Percentiles rank a stretch among this genome's conserved stretches.
These are phyloP conservation scores for Drosophila lacteicornis DNA, from an alignment of 1,140 invertebrate species.

Conservation along the genomic window DNA sequence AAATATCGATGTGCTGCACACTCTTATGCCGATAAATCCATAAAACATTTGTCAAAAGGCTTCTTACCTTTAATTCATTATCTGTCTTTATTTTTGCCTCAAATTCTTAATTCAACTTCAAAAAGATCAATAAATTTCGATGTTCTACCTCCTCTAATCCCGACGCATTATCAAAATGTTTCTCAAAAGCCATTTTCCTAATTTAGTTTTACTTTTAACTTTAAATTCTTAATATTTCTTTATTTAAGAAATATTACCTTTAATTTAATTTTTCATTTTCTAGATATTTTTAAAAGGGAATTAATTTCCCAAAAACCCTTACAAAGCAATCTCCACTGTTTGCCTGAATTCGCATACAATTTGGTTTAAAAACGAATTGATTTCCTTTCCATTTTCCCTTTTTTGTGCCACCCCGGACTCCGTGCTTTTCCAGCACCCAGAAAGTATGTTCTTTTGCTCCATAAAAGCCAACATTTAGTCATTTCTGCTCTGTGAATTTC, in stretches of 20 bases:
- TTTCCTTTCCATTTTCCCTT: background rate
- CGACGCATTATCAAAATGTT: background rate
- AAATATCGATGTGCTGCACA: too few relatives aligned
- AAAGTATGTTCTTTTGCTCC: constrained; percentile 13
- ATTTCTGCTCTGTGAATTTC: background rate
- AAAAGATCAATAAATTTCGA: too few relatives aligned
- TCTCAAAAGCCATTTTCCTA: background rate
- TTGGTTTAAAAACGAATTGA: constrained; percentile 27
- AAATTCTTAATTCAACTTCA: too few relatives aligned
- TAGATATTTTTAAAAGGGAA: too few relatives aligned
- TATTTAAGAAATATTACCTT: too few relatives aligned
- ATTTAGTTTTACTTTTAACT: background rate
- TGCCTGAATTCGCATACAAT: constrained; percentile 17
- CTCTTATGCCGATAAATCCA: too few relatives aligned
- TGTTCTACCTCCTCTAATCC: too few relatives aligned
- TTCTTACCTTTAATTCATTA: too few relatives aligned
- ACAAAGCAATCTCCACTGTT: background rate
- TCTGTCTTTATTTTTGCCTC: too few relatives aligned
- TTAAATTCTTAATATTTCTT: background rate
- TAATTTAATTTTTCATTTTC: too few relatives aligned
- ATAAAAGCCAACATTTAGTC: background rate
- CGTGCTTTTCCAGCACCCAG: background rate
- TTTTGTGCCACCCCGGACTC: background rate
- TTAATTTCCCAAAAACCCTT: too few relatives aligned
- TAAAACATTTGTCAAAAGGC: too few relatives aligned